A percentile compares a stretch with the other conserved stretches of the same genome.
Conservation (phyloP, 2,113 vertebrate species). For the Merops nubicus region DNA sequence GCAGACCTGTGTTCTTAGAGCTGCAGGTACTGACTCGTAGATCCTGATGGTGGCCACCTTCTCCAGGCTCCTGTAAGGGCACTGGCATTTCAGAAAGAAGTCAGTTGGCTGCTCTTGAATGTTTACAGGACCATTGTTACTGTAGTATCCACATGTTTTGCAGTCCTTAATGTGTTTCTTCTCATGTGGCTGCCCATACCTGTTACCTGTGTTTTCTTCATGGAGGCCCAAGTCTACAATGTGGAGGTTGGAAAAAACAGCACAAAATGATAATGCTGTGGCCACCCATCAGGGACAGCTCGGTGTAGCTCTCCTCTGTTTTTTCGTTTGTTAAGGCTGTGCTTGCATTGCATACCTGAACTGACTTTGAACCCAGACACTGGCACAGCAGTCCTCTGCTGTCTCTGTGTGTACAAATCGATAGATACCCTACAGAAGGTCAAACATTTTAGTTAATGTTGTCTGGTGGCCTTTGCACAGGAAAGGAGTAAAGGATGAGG, state of each 20-base stretch:
- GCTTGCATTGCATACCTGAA: not conserved
- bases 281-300: not conserved
- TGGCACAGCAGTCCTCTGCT: not conserved
- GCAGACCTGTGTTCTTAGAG: not conserved
- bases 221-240: not conserved
- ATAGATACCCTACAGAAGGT: not conserved
- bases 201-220: accelerated
- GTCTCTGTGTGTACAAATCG: not conserved
- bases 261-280: not conserved
- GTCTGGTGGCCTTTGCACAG: not conserved
- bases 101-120: not conserved
- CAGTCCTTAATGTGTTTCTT: not conserved
- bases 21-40: not conserved
- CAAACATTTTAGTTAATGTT: not conserved
- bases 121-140: not conserved
- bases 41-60: not conserved
- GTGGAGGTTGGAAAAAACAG: not conserved
- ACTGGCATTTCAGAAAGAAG: not conserved
- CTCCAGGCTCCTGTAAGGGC: not conserved
- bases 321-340: not conserved
- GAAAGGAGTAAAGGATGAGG: not conserved
- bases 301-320: not conserved
- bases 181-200: not conserved
- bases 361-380: not conserved
- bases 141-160: not conserved